Evolutionary conservation across 2,888 invertebrate species (phyloP).

Genomic region (Caradrina clavipalpis): DNA sequence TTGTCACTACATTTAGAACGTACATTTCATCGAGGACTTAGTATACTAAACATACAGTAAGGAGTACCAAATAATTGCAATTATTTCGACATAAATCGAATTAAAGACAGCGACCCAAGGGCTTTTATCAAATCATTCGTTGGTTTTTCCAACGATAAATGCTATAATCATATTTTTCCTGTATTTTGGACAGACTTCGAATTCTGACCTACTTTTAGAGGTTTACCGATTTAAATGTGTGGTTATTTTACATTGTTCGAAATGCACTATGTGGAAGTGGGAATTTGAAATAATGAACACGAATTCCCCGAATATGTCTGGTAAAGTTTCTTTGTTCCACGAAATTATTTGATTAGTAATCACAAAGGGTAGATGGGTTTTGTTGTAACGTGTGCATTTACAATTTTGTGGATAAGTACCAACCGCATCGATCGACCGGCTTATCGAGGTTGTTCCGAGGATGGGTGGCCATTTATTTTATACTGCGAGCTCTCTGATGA

Average conservation of each 20-base stretch:
- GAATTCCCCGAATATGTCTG: background rate
- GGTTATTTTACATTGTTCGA: background rate
- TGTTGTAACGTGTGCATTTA: background rate
- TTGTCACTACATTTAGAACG: background rate
- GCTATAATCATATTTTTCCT: conserved; percentile 20
- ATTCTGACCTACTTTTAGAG: background rate
- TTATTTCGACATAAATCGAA: conserved; percentile 2
- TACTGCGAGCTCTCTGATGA: no score
- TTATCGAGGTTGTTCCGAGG: background rate
- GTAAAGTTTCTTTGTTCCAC: background rate
- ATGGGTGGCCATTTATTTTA: background rate
- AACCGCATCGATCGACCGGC: background rate
- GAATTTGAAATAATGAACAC: background rate
- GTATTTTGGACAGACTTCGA: background rate
- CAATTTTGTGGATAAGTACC: no score
- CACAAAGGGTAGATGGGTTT: background rate
- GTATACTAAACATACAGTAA: background rate
- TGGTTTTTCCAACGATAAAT: conserved; percentile 2
- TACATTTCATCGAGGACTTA: background rate
- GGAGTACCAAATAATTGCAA: conserved; percentile 11
- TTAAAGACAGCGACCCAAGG: conserved; percentile 7
- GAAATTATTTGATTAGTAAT: background rate
- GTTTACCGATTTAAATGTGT: background rate
- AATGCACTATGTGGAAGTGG: background rate
- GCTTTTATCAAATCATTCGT: conserved; percentile 13